Evolutionary conservation across 2,888 invertebrate genomes (phyloP).

Genomic region (Synanthedon formicaeformis): DNA sequence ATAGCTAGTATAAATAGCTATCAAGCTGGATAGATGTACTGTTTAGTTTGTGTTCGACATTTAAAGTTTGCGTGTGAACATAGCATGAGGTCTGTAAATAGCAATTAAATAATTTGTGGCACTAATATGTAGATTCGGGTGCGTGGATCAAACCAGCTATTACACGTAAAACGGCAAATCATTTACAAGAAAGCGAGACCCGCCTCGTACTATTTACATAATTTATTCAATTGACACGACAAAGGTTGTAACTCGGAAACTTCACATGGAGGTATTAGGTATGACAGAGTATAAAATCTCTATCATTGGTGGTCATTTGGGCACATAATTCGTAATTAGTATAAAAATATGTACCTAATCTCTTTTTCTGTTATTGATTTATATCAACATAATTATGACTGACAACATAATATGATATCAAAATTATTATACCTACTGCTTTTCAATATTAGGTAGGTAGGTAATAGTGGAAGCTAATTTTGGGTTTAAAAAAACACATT

Average conservation of each 20-base stretch:
- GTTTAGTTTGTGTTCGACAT: not conserved
- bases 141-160: constrained; percentile 42
- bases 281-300: not conserved
- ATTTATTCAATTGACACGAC: constrained; percentile 47
- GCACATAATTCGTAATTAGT: too few relatives aligned
- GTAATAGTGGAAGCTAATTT: too few relatives aligned
- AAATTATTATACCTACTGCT: too few relatives aligned
- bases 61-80: constrained; percentile 30
- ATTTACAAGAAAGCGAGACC: constrained; percentile 66
- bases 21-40: not conserved
- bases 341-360: too few relatives aligned
- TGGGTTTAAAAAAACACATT: too few relatives aligned
- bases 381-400: too few relatives aligned
- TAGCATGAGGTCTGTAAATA: constrained; percentile 23
- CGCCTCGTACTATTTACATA: constrained; percentile 62
- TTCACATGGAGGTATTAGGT: not conserved
- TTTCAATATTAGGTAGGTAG: too few relatives aligned
- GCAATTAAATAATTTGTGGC: constrained; percentile 60
- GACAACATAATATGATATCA: too few relatives aligned
- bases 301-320: too few relatives aligned
- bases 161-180: constrained; percentile 60
- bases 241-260: constrained; percentile 18
- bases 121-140: constrained; percentile 38
- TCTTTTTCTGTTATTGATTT: too few relatives aligned
- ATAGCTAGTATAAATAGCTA: too few relatives aligned